Evolutionary conservation across 1,140 invertebrate species (phyloP).

Genomic region (Proales similis): DNA sequence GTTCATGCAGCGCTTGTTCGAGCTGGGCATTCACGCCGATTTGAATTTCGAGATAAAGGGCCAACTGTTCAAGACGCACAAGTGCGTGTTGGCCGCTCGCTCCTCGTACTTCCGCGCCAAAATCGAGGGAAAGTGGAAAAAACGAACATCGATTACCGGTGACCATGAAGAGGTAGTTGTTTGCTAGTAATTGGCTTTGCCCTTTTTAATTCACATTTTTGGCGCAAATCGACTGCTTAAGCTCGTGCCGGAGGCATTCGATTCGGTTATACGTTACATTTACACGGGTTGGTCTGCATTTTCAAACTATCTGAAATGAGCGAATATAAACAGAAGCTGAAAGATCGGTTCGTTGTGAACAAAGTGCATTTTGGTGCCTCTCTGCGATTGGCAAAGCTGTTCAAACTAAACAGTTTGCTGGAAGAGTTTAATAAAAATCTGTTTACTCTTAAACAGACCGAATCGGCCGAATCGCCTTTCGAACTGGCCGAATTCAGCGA

Average conservation of each 20-base stretch:
- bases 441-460: slow-evolving; percentile 6
- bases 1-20: background rate
- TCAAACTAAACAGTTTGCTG: slow-evolving; percentile 48
- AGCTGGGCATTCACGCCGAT: slow-evolving; percentile 6
- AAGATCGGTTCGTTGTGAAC: slow-evolving; percentile 50
- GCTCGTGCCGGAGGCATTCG: slow-evolving; percentile 51
- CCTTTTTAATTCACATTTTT: background rate
- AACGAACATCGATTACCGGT: slow-evolving; percentile 1
- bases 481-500: slow-evolving; percentile 13
- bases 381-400: slow-evolving; percentile 53
- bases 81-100: slow-evolving; percentile 53
- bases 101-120: slow-evolving; percentile 50
- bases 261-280: slow-evolving; percentile 52
- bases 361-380: slow-evolving; percentile 51
- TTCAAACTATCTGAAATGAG: too few relatives aligned
- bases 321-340: slow-evolving; percentile 12
- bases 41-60: slow-evolving; percentile 25
- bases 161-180: background rate
- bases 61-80: slow-evolving; percentile 45
- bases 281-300: slow-evolving; percentile 49
- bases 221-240: slow-evolving; percentile 41
- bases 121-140: slow-evolving; percentile 13
- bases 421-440: slow-evolving; percentile 43
- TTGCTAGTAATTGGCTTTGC: background rate
- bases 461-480: background rate